A percentile compares a stretch with the other conserved stretches of the same genome.
Evolutionary conservation across 2,888 invertebrate species (phyloP).

Genomic region (Lucinisca nassula): DNA sequence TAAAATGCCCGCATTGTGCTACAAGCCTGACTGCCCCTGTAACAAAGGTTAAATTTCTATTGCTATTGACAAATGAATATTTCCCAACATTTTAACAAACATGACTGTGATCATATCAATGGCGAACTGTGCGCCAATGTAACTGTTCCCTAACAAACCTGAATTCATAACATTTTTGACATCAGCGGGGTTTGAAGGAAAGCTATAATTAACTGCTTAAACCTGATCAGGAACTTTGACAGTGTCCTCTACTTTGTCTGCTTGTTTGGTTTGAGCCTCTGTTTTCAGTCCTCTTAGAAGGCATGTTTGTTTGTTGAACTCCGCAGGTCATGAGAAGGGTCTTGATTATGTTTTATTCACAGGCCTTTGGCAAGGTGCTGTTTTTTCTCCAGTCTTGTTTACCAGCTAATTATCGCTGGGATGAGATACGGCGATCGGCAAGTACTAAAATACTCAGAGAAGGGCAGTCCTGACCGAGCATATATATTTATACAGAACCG

Average conservation of each 20-base stretch:
- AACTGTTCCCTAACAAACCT: neutral
- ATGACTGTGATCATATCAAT: neutral
- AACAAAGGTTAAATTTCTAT: neutral
- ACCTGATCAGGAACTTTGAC: neutral
- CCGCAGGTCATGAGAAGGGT: conserved; percentile 8
- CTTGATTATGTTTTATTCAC: neutral
- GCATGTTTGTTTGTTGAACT: conserved; percentile 9
- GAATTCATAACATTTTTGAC: conserved; percentile 17
- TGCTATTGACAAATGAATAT: conserved; percentile 1
- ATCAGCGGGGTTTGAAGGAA: neutral
- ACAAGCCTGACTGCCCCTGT: neutral
- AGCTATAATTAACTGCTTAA: conserved; percentile 16
- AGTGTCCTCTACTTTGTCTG: neutral
- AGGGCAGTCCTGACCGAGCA: too few relatives aligned
- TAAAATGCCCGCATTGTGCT: neutral
- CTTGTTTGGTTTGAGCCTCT: neutral
- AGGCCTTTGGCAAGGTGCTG: neutral
- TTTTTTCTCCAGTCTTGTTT: too few relatives aligned
- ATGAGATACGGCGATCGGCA: too few relatives aligned
- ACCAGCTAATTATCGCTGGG: too few relatives aligned
- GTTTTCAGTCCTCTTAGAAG: neutral
- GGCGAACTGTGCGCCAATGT: neutral
- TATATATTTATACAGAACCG: too few relatives aligned
- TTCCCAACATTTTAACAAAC: conserved; percentile 14
- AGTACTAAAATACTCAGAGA: too few relatives aligned